These are phyloP conservation scores for Pygathrix nemaeus DNA, from an alignment of 2,113 vertebrate species.

Conservation along the genomic window DNA sequence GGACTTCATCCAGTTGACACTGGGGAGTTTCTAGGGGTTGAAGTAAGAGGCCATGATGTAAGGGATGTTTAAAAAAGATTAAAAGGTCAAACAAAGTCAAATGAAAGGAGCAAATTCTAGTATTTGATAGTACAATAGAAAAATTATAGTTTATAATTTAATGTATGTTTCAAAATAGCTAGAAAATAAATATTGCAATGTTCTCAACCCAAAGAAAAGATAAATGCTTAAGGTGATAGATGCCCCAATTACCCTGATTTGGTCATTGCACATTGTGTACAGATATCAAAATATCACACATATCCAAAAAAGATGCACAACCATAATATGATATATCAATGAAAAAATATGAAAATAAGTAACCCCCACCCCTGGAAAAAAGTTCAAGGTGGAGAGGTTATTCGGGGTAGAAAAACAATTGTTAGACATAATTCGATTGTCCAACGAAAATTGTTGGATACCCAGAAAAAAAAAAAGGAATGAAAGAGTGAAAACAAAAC, in stretches of 20 bases:
- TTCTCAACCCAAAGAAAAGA: neutral
- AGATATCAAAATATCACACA: neutral
- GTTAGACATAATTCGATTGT: neutral
- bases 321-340: neutral
- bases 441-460: neutral
- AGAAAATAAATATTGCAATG: neutral
- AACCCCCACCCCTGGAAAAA: neutral
- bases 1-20: neutral
- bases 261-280: neutral
- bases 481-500: neutral
- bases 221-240: neutral
- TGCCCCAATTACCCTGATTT: neutral
- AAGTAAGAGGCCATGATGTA: neutral
- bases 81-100: neutral
- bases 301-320: neutral
- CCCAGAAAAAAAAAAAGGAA: conserved; percentile 18
- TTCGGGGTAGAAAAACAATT: neutral
- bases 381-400: neutral
- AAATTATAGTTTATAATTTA: neutral
- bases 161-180: neutral
- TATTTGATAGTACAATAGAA: neutral
- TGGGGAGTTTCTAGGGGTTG: neutral
- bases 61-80: neutral
- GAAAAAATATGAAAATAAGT: neutral
- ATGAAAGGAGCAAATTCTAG: neutral